A percentile compares a stretch with the other conserved stretches of the same genome.
Conservation (phyloP, 1,140 invertebrate species). For the Trialeurodes vaporariorum region DNA sequence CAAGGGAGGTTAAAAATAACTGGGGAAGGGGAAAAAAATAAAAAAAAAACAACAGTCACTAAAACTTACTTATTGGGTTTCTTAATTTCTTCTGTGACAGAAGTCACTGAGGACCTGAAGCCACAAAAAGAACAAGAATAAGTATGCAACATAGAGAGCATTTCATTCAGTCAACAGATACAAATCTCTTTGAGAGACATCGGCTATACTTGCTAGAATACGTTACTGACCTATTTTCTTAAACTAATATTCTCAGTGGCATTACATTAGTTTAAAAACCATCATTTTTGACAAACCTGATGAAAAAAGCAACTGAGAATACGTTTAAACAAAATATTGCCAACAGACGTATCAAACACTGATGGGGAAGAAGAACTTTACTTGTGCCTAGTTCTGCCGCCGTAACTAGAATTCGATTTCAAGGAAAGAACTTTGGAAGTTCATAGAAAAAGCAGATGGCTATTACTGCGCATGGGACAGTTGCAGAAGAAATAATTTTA, state of each 20-base stretch:
- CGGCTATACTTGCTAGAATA: not conserved
- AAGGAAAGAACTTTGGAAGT: not conserved
- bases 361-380: too few species aligned
- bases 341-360: too few species aligned
- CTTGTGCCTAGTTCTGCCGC: too few species aligned
- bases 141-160: too few species aligned
- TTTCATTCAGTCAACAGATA: not conserved
- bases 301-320: too few species aligned
- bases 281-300: too few species aligned
- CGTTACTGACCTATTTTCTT: too few species aligned
- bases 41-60: not conserved
- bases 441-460: not conserved
- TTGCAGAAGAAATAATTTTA: too few species aligned
- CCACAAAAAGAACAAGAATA: not conserved
- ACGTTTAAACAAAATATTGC: too few species aligned
- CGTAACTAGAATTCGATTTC: not conserved
- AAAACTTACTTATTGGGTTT: conserved; percentile 58
- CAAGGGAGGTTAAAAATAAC: not conserved
- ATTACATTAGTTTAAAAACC: too few species aligned
- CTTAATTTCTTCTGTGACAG: conserved; percentile 86
- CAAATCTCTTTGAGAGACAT: not conserved
- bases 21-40: not conserved
- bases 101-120: conserved; percentile 53
- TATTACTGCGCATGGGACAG: too few species aligned
- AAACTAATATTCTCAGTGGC: too few species aligned